phyloP scores from a whole-genome alignment of 1,140 invertebrate species.

The Aphis craccivora region DNA sequence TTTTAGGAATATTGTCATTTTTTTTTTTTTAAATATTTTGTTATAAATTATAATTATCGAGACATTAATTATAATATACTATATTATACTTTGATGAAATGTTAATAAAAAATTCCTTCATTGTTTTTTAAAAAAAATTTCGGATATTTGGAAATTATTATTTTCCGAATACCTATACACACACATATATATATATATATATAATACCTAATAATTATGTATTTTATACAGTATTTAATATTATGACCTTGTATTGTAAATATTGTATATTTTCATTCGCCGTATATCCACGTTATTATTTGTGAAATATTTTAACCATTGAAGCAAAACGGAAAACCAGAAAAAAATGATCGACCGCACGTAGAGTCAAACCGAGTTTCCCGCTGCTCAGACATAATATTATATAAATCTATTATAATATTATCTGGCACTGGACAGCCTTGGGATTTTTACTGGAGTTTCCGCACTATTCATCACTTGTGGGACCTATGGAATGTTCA shows the following conservation, averaged over 20 bases:
- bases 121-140: neutral
- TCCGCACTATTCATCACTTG: neutral
- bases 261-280: neutral
- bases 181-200: too few relatives aligned
- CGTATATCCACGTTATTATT: neutral
- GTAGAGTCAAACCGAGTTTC: conserved; percentile 1
- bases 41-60: too few relatives aligned
- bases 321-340: neutral
- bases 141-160: neutral
- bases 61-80: too few relatives aligned
- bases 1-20: neutral
- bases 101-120: neutral
- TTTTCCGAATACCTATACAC: neutral
- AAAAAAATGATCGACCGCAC: neutral
- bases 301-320: neutral
- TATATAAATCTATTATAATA: neutral
- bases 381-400: neutral
- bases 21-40: too few relatives aligned
- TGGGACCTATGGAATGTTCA: neutral
- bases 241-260: neutral
- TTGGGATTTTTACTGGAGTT: neutral
- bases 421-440: neutral
- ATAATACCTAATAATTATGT: too few relatives aligned
- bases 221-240: neutral
- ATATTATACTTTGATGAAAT: neutral